These are phyloP conservation scores for Eupithecia abbreviata DNA, from an alignment of 2,888 invertebrate species.

Conservation along the genomic window DNA sequence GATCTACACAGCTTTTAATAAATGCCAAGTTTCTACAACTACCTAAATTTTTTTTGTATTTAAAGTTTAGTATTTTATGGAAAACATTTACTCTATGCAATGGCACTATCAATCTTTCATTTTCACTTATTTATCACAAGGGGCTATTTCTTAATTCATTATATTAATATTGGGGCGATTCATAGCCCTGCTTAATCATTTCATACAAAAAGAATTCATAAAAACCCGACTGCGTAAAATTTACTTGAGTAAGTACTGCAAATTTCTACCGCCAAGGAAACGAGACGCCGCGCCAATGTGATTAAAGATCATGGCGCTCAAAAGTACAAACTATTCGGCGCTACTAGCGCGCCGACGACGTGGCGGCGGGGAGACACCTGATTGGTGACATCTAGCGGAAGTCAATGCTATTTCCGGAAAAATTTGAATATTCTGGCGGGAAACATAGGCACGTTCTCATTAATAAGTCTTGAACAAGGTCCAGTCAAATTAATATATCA, in stretches of 20 bases:
- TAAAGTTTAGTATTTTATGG: slow-evolving; percentile 2
- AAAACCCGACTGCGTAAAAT: not conserved
- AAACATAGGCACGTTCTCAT: too few species aligned
- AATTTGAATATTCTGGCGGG: too few species aligned
- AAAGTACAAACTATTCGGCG: too few species aligned
- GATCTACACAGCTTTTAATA: slow-evolving; percentile 5
- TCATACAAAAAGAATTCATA: slow-evolving; percentile 27
- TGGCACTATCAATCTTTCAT: slow-evolving; percentile 71
- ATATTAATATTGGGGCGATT: slow-evolving; percentile 45
- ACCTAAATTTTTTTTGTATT: not conserved
- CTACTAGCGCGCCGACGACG: too few species aligned
- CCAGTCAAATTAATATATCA: not conserved
- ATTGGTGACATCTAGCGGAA: too few species aligned
- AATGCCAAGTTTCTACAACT: not conserved
- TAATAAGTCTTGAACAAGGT: too few species aligned
- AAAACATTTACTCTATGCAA: slow-evolving; percentile 51
- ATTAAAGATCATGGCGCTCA: too few species aligned
- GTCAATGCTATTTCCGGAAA: too few species aligned
- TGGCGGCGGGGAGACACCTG: too few species aligned
- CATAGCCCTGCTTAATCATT: slow-evolving; percentile 39
- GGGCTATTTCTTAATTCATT: slow-evolving; percentile 46
- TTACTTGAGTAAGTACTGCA: not conserved
- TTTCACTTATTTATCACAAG: slow-evolving; percentile 72
- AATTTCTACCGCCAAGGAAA: not conserved
- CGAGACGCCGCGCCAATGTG: too few species aligned